Evolutionary conservation across 2,888 invertebrate genomes (phyloP).

Genomic region (Drosophila nr. perissopoda): DNA sequence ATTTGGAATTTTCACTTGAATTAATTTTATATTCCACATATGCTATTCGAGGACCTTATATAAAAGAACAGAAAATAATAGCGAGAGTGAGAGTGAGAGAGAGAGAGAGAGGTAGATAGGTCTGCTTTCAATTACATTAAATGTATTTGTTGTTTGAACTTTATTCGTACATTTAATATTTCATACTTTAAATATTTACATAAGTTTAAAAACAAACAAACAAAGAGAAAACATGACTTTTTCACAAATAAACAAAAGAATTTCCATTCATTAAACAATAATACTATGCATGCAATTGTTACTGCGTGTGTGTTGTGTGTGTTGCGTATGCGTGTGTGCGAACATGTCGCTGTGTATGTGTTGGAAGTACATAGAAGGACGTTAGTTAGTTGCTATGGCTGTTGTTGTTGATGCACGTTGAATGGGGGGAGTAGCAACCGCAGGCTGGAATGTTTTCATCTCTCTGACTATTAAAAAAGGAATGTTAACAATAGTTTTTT

Average conservation of each 20-base stretch:
- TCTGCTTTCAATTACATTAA: conserved; percentile 73
- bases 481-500: conserved; percentile 60
- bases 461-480: conserved; percentile 51
- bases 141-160: conserved; percentile 82
- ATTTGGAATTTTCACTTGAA: neutral
- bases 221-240: conserved; percentile 81
- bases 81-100: neutral
- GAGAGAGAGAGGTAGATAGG: conserved; percentile 1
- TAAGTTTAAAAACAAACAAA: conserved; percentile 78
- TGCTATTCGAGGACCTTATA: neutral
- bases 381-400: conserved; percentile 60
- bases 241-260: conserved; percentile 81
- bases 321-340: conserved; percentile 15
- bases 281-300: conserved; percentile 81
- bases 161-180: conserved; percentile 82
- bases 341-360: conserved; percentile 33
- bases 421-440: conserved; percentile 62
- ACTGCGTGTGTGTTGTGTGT: conserved; percentile 51
- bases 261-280: conserved; percentile 81
- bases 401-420: conserved; percentile 24
- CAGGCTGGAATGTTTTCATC: conserved; percentile 79
- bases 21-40: neutral
- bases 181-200: conserved; percentile 82
- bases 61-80: neutral
- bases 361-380: conserved; percentile 78